These are phyloP conservation scores for Mimumesa dahlbomi DNA, from an alignment of 2,888 invertebrate species.

Conservation along the genomic window DNA sequence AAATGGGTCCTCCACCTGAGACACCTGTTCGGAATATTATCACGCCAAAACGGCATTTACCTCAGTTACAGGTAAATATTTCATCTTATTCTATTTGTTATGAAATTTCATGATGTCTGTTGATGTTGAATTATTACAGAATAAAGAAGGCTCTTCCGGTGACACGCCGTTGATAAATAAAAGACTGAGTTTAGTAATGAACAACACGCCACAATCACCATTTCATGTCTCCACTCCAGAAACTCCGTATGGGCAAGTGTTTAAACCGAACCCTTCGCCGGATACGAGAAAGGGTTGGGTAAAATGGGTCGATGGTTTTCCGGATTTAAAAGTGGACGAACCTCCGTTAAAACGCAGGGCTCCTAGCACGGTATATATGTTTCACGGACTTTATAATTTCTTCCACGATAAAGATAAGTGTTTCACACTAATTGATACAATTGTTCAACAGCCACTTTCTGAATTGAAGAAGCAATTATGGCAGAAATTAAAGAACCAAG, in stretches of 20 bases:
- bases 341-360: constrained; percentile 72
- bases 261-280: constrained; percentile 81
- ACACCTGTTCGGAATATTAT: constrained; percentile 50
- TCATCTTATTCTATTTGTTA: background rate
- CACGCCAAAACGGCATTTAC: constrained; percentile 66
- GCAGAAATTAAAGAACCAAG: constrained; percentile 74
- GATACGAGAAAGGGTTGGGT: constrained; percentile 81
- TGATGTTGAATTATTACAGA: constrained; percentile 52
- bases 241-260: constrained; percentile 82
- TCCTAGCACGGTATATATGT: constrained; percentile 77
- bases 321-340: constrained; percentile 77
- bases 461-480: constrained; percentile 77
- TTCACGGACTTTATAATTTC: background rate
- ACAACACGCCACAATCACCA: constrained; percentile 78
- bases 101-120: background rate
- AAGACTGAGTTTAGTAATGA: constrained; percentile 66
- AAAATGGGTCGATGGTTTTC: constrained; percentile 81
- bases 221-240: constrained; percentile 82
- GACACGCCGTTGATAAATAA: constrained; percentile 73
- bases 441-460: constrained; percentile 73
- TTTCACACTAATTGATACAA: constrained; percentile 5
- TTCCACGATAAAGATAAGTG: background rate
- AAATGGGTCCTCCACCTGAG: constrained; percentile 49
- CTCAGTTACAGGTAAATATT: constrained; percentile 45
- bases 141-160: constrained; percentile 16